Conservation (phyloP, 2,113 vertebrate species). For the Grallaria varia region DNA sequence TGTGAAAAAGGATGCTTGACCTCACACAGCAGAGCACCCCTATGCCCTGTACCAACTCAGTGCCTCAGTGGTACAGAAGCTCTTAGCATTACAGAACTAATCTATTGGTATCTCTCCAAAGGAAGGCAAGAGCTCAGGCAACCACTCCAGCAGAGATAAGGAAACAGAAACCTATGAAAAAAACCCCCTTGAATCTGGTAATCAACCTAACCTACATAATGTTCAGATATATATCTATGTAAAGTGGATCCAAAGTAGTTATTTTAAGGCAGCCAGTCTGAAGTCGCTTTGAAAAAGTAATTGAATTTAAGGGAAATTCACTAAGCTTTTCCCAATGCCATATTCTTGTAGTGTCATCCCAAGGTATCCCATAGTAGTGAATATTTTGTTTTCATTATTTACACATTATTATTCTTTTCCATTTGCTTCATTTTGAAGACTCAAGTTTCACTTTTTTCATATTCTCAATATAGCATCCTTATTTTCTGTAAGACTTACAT, state of each 20-base stretch:
- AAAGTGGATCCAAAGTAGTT: not conserved
- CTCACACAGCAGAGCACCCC: not conserved
- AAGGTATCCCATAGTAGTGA: not conserved
- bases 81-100: not conserved
- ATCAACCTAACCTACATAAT: not conserved
- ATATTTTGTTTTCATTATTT: not conserved
- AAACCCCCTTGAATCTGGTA: fast-evolving
- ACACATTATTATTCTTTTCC: not conserved
- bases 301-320: not conserved
- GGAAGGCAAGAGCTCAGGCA: not conserved
- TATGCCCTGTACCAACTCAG: not conserved
- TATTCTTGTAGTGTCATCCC: not conserved
- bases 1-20: not conserved
- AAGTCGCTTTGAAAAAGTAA: not conserved
- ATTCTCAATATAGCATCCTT: not conserved
- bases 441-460: not conserved
- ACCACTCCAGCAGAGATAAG: not conserved
- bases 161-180: not conserved
- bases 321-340: not conserved
- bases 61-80: not conserved
- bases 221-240: fast-evolving
- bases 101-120: not conserved
- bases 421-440: not conserved
- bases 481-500: not conserved
- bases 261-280: not conserved